Conservation (phyloP, 1,140 invertebrate species). For the Plectus sambesii region DNA sequence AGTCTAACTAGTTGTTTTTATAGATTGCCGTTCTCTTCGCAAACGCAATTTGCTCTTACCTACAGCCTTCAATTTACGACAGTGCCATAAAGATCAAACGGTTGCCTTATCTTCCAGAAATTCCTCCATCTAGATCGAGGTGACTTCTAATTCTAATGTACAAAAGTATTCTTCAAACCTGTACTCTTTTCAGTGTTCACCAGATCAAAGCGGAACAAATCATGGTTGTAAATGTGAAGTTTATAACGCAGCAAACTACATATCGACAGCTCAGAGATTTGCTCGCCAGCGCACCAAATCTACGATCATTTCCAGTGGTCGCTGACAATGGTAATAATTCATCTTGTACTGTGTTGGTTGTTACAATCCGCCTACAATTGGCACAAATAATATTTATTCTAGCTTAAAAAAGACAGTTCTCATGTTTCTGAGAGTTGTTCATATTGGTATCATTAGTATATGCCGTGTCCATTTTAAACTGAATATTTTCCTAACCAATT, state of each 20-base stretch:
- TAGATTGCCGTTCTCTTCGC: conserved; percentile 71
- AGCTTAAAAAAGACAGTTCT: no score
- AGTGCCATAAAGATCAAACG: conserved; percentile 93
- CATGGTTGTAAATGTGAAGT: background rate
- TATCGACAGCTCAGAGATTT: background rate
- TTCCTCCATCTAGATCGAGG: background rate
- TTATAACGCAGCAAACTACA: background rate
- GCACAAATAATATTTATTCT: no score
- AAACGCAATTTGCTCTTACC: conserved; percentile 74
- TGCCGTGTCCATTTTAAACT: no score
- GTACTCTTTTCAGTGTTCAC: background rate
- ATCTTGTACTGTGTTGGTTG: no score
- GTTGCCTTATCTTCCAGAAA: conserved; percentile 72
- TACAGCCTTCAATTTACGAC: conserved; percentile 91
- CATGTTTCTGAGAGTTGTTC: no score
- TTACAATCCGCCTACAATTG: no score
- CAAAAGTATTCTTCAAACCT: background rate
- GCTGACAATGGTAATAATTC: conserved; percentile 8
- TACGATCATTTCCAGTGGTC: background rate
- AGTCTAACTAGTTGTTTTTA: conserved; percentile 8
- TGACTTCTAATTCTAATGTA: background rate
- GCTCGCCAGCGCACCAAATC: background rate
- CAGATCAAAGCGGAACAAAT: background rate
- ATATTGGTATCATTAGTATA: no score
- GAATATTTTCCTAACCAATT: no score